Percentiles rank a stretch among this genome's conserved stretches.
These are phyloP conservation scores for Xenentodon cancila DNA, from an alignment of 2,797 vertebrate species.

Conservation along the genomic window DNA sequence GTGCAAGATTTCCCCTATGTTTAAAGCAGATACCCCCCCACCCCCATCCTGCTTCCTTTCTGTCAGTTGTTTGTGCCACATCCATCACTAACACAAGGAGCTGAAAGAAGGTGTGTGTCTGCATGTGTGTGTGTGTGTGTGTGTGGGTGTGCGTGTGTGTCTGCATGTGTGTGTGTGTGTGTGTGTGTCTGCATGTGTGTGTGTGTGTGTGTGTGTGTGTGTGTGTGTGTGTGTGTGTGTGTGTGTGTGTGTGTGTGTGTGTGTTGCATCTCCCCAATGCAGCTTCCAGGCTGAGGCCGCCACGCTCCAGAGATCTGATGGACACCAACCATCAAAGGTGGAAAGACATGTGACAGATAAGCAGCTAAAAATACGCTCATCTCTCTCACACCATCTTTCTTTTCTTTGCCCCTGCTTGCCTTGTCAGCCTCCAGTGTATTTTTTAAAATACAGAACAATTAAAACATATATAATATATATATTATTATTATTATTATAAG, in stretches of 20 bases:
- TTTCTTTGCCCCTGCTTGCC: slow-evolving; percentile 23
- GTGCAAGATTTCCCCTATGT: neutral
- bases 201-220: no score
- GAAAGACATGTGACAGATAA: slow-evolving; percentile 69
- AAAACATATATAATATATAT: neutral
- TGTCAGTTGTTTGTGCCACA: slow-evolving; percentile 12
- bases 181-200: slow-evolving; percentile 9
- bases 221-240: slow-evolving; percentile 6
- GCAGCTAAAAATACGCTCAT: slow-evolving; percentile 75
- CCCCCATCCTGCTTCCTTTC: neutral
- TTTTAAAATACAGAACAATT: neutral
- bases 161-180: neutral
- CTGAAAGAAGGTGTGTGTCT: slow-evolving; percentile 6
- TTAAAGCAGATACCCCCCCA: neutral
- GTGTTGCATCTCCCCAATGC: slow-evolving; percentile 70
- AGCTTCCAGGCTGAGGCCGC: slow-evolving; percentile 79
- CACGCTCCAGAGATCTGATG: slow-evolving; percentile 79
- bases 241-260: slow-evolving; percentile 4
- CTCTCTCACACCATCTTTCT: slow-evolving; percentile 18
- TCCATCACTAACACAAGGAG: slow-evolving; percentile 10
- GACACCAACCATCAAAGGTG: slow-evolving; percentile 77
- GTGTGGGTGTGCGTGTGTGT: slow-evolving; percentile 4
- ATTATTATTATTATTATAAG: no score
- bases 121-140: slow-evolving; percentile 5
- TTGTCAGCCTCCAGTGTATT: slow-evolving; percentile 3